phyloP scores from a whole-genome alignment of 2,888 invertebrate genomes.

The Metalampra italica region DNA sequence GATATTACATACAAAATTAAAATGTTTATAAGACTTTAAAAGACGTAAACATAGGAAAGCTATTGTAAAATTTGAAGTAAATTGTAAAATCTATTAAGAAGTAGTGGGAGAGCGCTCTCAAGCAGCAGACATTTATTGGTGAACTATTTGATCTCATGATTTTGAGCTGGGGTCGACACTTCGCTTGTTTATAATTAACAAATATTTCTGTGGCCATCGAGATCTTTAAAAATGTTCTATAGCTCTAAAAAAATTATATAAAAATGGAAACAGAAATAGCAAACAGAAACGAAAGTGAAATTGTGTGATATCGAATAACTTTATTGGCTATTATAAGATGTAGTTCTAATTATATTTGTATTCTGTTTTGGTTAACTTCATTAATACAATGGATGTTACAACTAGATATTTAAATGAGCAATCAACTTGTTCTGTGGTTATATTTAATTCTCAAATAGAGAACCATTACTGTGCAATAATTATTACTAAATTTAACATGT shows the following conservation, averaged over 20 bases:
- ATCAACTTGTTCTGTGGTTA: too few relatives aligned
- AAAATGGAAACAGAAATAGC: conserved; percentile 32
- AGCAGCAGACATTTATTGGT: conserved; percentile 44
- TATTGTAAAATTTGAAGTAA: conserved; percentile 32
- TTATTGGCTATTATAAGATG: not conserved
- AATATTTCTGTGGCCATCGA: conserved; percentile 31
- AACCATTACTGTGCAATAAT: conserved; percentile 36
- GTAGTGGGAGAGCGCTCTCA: conserved; percentile 41
- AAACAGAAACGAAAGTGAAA: conserved; percentile 27
- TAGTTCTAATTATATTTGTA: not conserved
- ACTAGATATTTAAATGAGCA: too few relatives aligned
- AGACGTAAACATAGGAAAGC: conserved; percentile 32
- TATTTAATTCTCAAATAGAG: conserved; percentile 5
- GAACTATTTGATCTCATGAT: conserved; percentile 62
- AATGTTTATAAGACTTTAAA: conserved; percentile 28
- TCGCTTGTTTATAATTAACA: conserved; percentile 28
- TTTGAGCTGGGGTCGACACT: conserved; percentile 26
- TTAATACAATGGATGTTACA: not conserved
- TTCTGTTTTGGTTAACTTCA: too few relatives aligned
- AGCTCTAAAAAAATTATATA: conserved; percentile 26
- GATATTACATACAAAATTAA: conserved; percentile 16
- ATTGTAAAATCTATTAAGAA: conserved; percentile 35
- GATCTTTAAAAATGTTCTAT: conserved; percentile 10
- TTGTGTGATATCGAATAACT: conserved; percentile 30
- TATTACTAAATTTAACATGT: conserved; percentile 19